Evolutionary conservation across 2,888 invertebrate genomes (phyloP).

Genomic region (Sinopyrophorus schimmeli): DNA sequence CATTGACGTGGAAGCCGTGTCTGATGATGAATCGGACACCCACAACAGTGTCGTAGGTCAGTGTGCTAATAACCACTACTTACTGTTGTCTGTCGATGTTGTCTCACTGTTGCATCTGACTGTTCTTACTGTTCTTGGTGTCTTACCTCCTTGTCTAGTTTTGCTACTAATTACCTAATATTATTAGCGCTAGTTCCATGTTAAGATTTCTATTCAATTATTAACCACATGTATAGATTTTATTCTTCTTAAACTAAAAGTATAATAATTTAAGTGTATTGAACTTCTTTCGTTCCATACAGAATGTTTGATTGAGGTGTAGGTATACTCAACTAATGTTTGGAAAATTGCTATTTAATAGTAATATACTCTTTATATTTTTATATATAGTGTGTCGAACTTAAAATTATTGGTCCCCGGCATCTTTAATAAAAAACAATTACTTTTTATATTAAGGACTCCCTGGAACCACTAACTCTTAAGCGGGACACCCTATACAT

Average conservation of each 20-base stretch:
- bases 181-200: slow-evolving; percentile 17
- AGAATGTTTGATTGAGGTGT: too few relatives aligned
- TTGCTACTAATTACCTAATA: slow-evolving; percentile 26
- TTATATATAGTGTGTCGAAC: too few relatives aligned
- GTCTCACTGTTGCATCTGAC: slow-evolving; percentile 49
- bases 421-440: too few relatives aligned
- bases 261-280: too few relatives aligned
- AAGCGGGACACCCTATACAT: too few relatives aligned
- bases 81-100: slow-evolving; percentile 54
- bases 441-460: too few relatives aligned
- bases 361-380: too few relatives aligned
- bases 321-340: too few relatives aligned
- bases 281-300: too few relatives aligned
- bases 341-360: too few relatives aligned
- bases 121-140: slow-evolving; percentile 42
- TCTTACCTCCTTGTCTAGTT: slow-evolving; percentile 37
- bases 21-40: slow-evolving; percentile 61
- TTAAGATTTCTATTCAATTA: slow-evolving; percentile 8
- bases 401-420: too few relatives aligned
- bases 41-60: slow-evolving; percentile 63
- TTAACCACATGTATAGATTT: slow-evolving; percentile 1
- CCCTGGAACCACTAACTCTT: too few relatives aligned
- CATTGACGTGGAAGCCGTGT: slow-evolving; percentile 69
- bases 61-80: slow-evolving; percentile 50
- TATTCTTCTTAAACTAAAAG: slow-evolving; percentile 7